Evolutionary conservation across 1,140 invertebrate genomes (phyloP).

Genomic region (Manduca sexta): DNA sequence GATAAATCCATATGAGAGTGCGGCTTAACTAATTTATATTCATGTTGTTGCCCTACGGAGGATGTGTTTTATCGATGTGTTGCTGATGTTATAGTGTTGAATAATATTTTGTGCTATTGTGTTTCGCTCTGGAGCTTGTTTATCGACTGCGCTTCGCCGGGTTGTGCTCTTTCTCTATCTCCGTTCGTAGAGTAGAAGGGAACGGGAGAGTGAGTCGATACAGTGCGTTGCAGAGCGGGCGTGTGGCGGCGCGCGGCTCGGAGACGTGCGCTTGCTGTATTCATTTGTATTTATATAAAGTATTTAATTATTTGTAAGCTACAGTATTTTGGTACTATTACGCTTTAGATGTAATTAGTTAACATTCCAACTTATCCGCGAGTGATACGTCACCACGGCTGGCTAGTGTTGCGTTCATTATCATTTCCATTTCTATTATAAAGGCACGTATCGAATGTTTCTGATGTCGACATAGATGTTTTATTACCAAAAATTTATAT

Average conservation of each 20-base stretch:
- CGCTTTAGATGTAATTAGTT: slow-evolving; percentile 51
- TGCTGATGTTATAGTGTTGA: slow-evolving; percentile 14
- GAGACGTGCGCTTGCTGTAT: slow-evolving; percentile 3
- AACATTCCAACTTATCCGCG: slow-evolving; percentile 55
- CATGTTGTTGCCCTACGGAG: slow-evolving; percentile 23
- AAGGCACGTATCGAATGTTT: neutral
- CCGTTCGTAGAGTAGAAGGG: neutral
- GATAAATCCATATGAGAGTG: too few relatives aligned
- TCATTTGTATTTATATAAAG: slow-evolving; percentile 49
- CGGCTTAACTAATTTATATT: slow-evolving; percentile 9
- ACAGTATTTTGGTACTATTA: slow-evolving; percentile 60
- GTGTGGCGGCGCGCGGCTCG: slow-evolving; percentile 11
- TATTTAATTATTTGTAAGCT: slow-evolving; percentile 51
- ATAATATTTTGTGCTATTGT: neutral
- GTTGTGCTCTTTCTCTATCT: neutral
- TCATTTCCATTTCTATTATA: slow-evolving; percentile 18
- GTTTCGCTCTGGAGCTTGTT: neutral
- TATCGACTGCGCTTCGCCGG: neutral
- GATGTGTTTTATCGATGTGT: slow-evolving; percentile 30
- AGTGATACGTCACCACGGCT: slow-evolving; percentile 13
- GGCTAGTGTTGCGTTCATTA: slow-evolving; percentile 18
- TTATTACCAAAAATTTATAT: slow-evolving; percentile 37
- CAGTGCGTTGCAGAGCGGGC: too few relatives aligned
- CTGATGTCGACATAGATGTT: slow-evolving; percentile 7
- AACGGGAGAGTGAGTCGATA: neutral